Conservation (phyloP, 2,113 vertebrate species). For the Micronycteris hirsuta region DNA sequence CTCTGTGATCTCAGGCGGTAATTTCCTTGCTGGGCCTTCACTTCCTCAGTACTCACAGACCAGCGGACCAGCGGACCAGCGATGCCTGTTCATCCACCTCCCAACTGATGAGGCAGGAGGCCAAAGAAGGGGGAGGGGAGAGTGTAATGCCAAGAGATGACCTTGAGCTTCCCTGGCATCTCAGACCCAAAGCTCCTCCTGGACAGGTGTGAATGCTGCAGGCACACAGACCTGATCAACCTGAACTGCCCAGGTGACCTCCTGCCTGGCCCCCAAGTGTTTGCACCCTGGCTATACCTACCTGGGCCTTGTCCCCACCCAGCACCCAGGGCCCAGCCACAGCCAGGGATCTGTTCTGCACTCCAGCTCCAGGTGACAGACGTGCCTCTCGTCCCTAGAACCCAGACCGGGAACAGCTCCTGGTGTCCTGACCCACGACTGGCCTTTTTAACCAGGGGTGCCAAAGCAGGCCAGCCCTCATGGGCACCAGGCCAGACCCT, state of each 20-base stretch:
- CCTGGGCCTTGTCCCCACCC: not conserved
- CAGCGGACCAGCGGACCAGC: not conserved
- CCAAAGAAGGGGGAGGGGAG: no score
- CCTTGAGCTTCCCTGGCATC: not conserved
- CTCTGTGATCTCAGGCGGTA: not conserved
- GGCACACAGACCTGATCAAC: not conserved
- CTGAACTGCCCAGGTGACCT: not conserved
- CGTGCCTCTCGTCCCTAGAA: not conserved
- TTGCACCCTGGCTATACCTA: not conserved
- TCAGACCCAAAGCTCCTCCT: not conserved
- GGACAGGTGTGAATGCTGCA: not conserved
- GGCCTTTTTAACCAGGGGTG: constrained; percentile 42
- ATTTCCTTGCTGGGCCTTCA: not conserved
- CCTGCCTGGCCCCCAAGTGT: not conserved
- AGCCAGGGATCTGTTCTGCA: not conserved
- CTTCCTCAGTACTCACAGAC: not conserved
- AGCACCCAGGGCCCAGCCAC: not conserved
- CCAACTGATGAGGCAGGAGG: not conserved
- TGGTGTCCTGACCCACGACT: not conserved
- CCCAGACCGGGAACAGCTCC: not conserved
- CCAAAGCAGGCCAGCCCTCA: constrained; percentile 27
- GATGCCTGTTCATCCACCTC: not conserved
- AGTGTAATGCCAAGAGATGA: not conserved
- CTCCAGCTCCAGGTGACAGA: not conserved
- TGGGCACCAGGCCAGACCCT: constrained; percentile 59